Percentiles rank a stretch among this genome's conserved stretches.
Evolutionary conservation across 2,113 vertebrate species (phyloP).

Genomic region (Anguilla japonica): DNA sequence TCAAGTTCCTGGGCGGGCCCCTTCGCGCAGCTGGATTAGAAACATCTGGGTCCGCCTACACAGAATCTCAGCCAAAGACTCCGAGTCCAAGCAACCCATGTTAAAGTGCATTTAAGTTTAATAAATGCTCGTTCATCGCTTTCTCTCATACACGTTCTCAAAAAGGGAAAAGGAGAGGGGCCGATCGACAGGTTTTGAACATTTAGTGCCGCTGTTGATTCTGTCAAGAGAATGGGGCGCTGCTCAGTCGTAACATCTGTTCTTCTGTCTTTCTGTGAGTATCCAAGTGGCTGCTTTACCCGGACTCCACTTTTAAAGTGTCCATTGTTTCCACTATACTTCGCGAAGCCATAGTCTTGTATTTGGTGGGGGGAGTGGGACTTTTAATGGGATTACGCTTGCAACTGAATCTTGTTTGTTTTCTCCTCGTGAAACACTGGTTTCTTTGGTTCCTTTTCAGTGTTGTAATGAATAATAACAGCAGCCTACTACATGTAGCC

Average conservation of each 20-base stretch:
- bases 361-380: too few relatives aligned
- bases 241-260: constrained; percentile 53
- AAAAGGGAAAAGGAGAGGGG: constrained; percentile 13
- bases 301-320: constrained; percentile 38
- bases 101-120: constrained; percentile 29
- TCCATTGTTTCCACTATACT: constrained; percentile 28
- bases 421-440: background rate
- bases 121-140: constrained; percentile 35
- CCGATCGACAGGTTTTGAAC: constrained; percentile 37
- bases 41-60: constrained; percentile 79
- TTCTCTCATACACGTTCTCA: constrained; percentile 31
- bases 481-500: too few relatives aligned
- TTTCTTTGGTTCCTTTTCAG: too few relatives aligned
- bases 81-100: constrained; percentile 32
- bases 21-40: constrained; percentile 79
- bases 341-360: background rate
- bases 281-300: constrained; percentile 47
- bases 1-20: constrained; percentile 76
- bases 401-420: background rate
- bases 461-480: too few relatives aligned
- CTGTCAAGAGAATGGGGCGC: constrained; percentile 63
- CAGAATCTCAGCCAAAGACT: constrained; percentile 38
- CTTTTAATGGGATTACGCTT: background rate
- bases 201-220: constrained; percentile 39
- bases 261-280: constrained; percentile 74